phyloP scores from a whole-genome alignment of 2,888 invertebrate species.

The Drosophila niveifrons region DNA sequence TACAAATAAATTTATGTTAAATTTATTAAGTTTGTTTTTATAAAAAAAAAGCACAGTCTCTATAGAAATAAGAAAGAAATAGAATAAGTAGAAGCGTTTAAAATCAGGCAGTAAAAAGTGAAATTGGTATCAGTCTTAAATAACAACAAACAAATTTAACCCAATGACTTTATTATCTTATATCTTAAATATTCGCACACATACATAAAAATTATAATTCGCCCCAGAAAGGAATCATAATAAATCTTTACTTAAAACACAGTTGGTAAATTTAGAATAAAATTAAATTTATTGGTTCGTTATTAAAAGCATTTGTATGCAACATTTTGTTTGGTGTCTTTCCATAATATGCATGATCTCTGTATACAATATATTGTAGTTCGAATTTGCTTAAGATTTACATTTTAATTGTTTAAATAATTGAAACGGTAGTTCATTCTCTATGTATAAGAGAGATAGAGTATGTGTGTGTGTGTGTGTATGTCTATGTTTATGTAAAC shows the following conservation, averaged over 20 bases:
- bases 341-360: constrained; percentile 35
- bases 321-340: constrained; percentile 51
- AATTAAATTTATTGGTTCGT: constrained; percentile 69
- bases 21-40: too few species aligned
- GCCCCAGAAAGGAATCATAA: too few species aligned
- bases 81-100: too few species aligned
- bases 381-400: constrained; percentile 42
- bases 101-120: too few species aligned
- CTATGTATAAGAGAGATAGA: constrained; percentile 28
- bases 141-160: too few species aligned
- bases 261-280: constrained; percentile 45
- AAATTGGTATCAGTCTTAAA: too few species aligned
- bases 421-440: constrained; percentile 74
- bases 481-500: constrained; percentile 34
- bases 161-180: too few species aligned
- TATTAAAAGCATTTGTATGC: constrained; percentile 46
- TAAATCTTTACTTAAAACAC: not conserved
- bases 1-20: too few species aligned
- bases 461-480: constrained; percentile 16
- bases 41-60: too few species aligned
- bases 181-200: too few species aligned
- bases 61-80: too few species aligned
- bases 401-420: constrained; percentile 64
- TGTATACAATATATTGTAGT: constrained; percentile 35
- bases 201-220: too few species aligned